Percentiles rank a stretch among this genome's conserved stretches.
These are phyloP conservation scores for Accipiter cooperii DNA, from an alignment of 2,113 vertebrate genomes.

Conservation along the genomic window DNA sequence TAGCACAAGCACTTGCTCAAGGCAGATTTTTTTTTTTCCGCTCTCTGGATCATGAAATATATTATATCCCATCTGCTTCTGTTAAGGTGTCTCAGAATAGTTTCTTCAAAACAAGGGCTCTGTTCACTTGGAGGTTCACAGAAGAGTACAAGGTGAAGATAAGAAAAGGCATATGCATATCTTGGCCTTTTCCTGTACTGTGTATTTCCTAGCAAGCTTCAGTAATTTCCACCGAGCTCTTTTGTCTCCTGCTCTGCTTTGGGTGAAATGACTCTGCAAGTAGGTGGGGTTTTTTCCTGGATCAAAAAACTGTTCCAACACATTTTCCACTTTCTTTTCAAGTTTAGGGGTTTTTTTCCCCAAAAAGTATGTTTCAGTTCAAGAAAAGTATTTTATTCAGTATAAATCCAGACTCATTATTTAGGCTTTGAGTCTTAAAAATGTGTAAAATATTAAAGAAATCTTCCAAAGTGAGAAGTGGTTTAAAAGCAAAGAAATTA, in stretches of 20 bases:
- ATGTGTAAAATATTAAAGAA: neutral
- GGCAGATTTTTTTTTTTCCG: fast-evolving
- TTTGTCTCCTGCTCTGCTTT: neutral
- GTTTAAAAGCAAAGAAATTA: neutral
- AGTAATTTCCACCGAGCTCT: neutral
- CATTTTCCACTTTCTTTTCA: neutral
- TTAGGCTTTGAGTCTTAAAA: neutral
- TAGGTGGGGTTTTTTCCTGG: neutral
- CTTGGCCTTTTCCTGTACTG: neutral
- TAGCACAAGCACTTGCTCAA: neutral
- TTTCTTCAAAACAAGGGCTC: neutral
- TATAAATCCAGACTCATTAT: neutral
- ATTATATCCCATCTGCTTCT: neutral
- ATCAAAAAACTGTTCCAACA: neutral
- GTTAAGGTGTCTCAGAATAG: neutral
- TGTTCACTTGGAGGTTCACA: neutral
- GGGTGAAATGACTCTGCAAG: neutral
- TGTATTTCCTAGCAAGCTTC: neutral
- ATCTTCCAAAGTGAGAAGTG: neutral
- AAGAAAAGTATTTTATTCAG: neutral
- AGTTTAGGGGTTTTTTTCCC: neutral
- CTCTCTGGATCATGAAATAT: neutral
- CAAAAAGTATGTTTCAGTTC: neutral
- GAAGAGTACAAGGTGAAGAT: neutral
- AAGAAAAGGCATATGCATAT: neutral